A percentile compares a stretch with the other conserved stretches of the same genome.
These are phyloP conservation scores for Wasmannia auropunctata DNA, from an alignment of 1,140 invertebrate genomes.

Conservation along the genomic window DNA sequence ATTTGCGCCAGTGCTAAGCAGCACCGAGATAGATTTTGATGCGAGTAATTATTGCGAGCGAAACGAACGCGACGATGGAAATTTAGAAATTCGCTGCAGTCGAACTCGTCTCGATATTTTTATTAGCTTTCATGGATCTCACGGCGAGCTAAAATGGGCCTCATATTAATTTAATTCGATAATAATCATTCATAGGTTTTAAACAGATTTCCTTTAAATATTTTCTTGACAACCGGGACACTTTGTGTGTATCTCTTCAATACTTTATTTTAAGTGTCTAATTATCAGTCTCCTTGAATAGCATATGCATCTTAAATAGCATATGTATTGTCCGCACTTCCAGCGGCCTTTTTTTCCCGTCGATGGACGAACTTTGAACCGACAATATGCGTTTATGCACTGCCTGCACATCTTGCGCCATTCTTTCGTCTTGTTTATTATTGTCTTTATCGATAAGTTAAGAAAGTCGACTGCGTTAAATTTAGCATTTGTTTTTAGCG, in stretches of 20 bases:
- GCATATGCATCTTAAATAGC: conserved; percentile 5
- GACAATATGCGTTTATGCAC: neutral
- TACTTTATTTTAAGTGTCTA: neutral
- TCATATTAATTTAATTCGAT: too few relatives aligned
- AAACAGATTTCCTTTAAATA: neutral
- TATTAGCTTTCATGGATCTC: too few relatives aligned
- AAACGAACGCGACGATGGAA: neutral
- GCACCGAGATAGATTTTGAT: neutral
- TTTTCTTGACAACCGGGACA: neutral
- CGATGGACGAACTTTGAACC: conserved; percentile 7
- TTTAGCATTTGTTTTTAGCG: too few relatives aligned
- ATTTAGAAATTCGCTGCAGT: neutral
- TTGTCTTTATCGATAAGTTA: neutral
- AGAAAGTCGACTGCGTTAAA: conserved; percentile 1
- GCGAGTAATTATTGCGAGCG: neutral
- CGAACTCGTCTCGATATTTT: neutral
- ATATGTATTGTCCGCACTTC: conserved; percentile 22
- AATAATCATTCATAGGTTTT: too few relatives aligned
- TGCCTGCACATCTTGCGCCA: neutral
- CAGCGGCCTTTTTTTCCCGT: neutral
- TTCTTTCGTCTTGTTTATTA: conserved; percentile 11
- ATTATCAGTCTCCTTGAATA: conserved; percentile 8
- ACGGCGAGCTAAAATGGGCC: neutral
- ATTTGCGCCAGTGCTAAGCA: neutral
- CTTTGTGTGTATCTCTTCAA: neutral